These are phyloP conservation scores for Ormyrus labotus DNA, from an alignment of 2,888 invertebrate genomes.

Conservation along the genomic window DNA sequence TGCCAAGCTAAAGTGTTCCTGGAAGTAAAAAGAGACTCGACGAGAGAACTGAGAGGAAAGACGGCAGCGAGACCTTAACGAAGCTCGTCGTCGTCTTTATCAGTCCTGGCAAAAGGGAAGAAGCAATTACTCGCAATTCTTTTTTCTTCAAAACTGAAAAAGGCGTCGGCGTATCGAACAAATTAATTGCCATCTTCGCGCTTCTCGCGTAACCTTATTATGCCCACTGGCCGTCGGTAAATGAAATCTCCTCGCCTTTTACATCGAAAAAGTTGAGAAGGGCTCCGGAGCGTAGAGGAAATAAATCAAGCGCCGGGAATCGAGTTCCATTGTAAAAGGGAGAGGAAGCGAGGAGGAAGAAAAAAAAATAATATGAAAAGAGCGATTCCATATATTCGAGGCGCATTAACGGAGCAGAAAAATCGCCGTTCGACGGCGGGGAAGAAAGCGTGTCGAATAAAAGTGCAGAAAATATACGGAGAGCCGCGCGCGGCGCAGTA, in stretches of 20 bases:
- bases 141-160: neutral
- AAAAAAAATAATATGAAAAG: neutral
- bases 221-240: neutral
- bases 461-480: conserved; percentile 38
- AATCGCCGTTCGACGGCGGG: conserved; percentile 34
- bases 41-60: neutral
- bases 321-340: conserved; percentile 22
- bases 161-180: conserved; percentile 25
- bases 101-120: conserved; percentile 15
- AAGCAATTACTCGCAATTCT: conserved; percentile 12
- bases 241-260: conserved; percentile 31
- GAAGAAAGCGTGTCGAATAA: conserved; percentile 40
- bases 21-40: neutral
- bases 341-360: neutral
- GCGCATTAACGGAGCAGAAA: conserved; percentile 44
- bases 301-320: conserved; percentile 21
- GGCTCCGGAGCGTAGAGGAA: neutral
- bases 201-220: conserved; percentile 13
- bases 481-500: neutral
- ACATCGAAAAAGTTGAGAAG: neutral
- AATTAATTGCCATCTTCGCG: conserved; percentile 31
- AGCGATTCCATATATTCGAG: conserved; percentile 22
- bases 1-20: conserved; percentile 20
- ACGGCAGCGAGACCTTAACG: conserved; percentile 15
- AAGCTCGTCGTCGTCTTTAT: conserved; percentile 36